Evolutionary conservation across 2,797 vertebrate genomes (phyloP).

Genomic region (Tolypeutes matacus): DNA sequence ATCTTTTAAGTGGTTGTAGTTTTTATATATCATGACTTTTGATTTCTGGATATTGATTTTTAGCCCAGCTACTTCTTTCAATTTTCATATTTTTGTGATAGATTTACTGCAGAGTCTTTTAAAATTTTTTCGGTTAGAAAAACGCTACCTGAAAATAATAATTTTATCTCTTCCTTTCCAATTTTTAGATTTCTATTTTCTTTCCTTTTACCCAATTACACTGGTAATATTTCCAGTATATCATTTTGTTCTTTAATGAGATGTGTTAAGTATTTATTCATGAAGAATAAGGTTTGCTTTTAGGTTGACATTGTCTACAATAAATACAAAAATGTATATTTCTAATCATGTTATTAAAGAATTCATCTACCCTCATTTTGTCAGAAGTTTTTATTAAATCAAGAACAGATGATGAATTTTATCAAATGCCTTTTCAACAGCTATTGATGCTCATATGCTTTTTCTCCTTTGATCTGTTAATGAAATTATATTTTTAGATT

Average conservation of each 20-base stretch:
- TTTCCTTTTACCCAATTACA: neutral
- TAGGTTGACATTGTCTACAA: neutral
- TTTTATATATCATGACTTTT: neutral
- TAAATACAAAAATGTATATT: neutral
- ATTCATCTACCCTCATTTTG: neutral
- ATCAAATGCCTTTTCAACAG: neutral
- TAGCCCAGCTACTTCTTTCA: neutral
- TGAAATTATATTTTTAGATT: neutral
- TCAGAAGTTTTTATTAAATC: neutral
- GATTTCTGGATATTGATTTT: neutral
- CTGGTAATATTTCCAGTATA: neutral
- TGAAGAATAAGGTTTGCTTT: slow-evolving; percentile 2
- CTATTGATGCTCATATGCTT: neutral
- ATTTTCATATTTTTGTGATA: neutral
- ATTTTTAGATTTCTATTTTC: neutral
- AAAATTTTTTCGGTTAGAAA: neutral
- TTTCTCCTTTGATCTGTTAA: neutral
- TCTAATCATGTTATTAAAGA: neutral
- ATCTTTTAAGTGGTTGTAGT: neutral
- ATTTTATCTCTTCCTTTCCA: neutral
- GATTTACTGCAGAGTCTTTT: neutral
- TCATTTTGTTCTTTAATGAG: neutral
- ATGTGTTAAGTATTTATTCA: neutral
- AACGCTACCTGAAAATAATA: slow-evolving; percentile 36
- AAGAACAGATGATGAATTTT: neutral